Evolutionary conservation across 2,888 invertebrate genomes (phyloP), one percentile per base, ranked within the genome.

Genomic region (Agonum fuliginosum): DNA sequence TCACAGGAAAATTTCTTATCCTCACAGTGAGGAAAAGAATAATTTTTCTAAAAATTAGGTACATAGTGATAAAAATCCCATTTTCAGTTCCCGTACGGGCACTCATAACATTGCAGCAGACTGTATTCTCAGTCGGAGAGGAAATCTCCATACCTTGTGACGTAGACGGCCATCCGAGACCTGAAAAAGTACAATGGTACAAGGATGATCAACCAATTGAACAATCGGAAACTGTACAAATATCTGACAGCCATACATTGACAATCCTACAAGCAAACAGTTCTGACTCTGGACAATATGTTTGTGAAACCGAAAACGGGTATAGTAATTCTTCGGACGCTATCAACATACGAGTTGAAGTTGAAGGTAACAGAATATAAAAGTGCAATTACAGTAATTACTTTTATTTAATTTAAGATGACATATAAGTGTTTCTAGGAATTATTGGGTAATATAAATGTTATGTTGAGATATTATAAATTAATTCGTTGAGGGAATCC

Each of bases 231-330:
- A 90, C 91, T 79, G 87, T 92, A 75, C 89, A 90, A 82, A 90
- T 94, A 84, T 81, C 86, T 91, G 93, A 91, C 79, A 91, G 93
- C 58, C 89, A 93, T 83, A 91, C 94, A 10, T 88, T 97, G 82
- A 88, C 91, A 20, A 92, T 98, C 70, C 85, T 87, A 27, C 88
- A 90, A 70, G 91, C 93, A 10, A 89, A 89, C 43, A 86, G 88
- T 65, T 88, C 88, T 27, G 97, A 98, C 86, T 91, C 93, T 51
- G 97, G 97, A 43, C 87, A 87, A 80, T 98, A 98, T 86, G 91
- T 91, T 67, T 98, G 97, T 86, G 92, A 93, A 84, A 97, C 96
- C 1, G 87, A 89, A 80, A 97, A 97, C 88, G 88, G 90, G 0
- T 92, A 92, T 86, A 92, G 91, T 74, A 89, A 90, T 41, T 90